Evolutionary conservation across 2,113 vertebrate species (phyloP).

Genomic region (Pterocles gutturalis): DNA sequence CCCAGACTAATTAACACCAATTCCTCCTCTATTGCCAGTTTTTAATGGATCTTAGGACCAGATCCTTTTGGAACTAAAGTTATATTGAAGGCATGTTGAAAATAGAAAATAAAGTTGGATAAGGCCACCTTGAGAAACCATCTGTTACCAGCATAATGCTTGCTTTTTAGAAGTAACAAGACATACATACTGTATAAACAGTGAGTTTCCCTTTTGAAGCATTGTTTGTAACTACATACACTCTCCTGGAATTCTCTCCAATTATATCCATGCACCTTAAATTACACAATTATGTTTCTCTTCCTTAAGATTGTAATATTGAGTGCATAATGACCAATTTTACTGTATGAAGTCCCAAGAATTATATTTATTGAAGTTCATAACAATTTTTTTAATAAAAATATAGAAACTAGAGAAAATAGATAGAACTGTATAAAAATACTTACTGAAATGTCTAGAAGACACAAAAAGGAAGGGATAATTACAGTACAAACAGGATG

Average conservation of each 20-base stretch:
- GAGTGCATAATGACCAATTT: background rate
- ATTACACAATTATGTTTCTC: background rate
- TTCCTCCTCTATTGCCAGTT: background rate
- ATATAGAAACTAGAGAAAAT: background rate
- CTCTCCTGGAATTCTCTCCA: background rate
- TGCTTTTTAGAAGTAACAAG: background rate
- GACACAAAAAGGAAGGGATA: background rate
- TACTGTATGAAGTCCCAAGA: background rate
- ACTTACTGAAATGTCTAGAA: background rate
- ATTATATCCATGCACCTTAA: background rate
- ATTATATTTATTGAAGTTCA: background rate
- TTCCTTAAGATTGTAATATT: background rate
- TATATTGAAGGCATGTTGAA: background rate
- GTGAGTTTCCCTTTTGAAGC: background rate
- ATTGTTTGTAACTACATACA: background rate
- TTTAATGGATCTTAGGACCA: constrained; percentile 6
- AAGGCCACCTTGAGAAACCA: constrained; percentile 14
- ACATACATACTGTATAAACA: background rate
- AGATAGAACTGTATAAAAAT: background rate
- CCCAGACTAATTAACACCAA: constrained; percentile 53
- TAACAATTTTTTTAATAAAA: background rate
- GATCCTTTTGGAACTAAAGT: constrained; percentile 15
- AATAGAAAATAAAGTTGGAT: background rate
- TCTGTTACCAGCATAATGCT: background rate
- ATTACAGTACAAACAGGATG: background rate